Conservation (phyloP, 2,113 vertebrate genomes). For the Mesembrinibis cayennensis region DNA sequence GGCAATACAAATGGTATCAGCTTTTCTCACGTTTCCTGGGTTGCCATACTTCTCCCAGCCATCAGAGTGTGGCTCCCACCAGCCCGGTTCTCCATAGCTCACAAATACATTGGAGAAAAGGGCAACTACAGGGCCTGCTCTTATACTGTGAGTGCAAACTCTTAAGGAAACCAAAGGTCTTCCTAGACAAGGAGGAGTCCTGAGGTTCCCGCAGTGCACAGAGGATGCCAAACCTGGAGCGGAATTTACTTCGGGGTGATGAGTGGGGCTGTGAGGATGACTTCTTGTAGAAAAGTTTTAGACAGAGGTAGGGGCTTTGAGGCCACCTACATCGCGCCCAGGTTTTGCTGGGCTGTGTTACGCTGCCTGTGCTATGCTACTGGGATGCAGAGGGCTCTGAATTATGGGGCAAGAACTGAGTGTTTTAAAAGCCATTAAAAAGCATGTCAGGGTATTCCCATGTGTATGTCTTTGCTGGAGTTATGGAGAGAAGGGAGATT, state of each 20-base stretch:
- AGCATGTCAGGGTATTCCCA: not conserved
- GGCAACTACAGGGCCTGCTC: not conserved
- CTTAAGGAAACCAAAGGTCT: not conserved
- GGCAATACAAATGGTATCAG: not conserved
- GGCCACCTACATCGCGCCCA: too few species aligned
- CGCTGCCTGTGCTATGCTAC: not conserved
- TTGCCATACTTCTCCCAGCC: not conserved
- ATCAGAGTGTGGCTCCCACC: not conserved
- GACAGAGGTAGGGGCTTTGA: accelerated
- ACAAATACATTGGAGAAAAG: not conserved
- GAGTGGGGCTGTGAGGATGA: not conserved
- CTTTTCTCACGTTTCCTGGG: not conserved
- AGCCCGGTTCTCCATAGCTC: not conserved
- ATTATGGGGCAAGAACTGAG: not conserved
- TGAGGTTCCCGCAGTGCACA: not conserved
- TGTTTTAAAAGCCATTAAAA: not conserved
- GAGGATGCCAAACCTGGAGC: not conserved
- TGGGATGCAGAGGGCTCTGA: not conserved
- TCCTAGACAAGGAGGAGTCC: not conserved
- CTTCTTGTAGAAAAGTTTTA: not conserved
- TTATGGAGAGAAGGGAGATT: not conserved
- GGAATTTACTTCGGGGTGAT: not conserved
- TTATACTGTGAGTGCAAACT: not conserved
- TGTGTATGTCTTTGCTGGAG: not conserved
- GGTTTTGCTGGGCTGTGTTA: not conserved